phyloP scores from a whole-genome alignment of 2,113 vertebrate species.

The Serranochromis macrocephalus region DNA sequence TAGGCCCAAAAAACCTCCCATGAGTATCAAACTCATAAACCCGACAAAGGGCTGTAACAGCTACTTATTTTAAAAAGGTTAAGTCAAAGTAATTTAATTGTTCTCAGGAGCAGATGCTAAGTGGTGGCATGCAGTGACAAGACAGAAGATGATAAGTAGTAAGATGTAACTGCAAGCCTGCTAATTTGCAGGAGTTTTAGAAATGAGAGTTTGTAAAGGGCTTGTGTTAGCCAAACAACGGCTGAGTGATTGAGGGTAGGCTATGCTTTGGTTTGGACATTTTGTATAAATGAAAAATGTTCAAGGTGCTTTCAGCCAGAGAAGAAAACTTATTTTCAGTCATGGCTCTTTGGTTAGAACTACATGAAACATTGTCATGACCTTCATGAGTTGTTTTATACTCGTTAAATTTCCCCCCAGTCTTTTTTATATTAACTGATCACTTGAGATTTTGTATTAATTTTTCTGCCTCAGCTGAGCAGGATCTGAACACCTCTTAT shows the following conservation, averaged over 20 bases:
- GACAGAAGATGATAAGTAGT: constrained; percentile 20
- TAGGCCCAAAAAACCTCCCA: background rate
- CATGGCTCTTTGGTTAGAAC: background rate
- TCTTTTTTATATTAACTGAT: background rate
- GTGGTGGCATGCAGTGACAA: constrained; percentile 28
- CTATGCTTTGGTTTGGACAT: background rate
- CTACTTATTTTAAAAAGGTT: constrained; percentile 10
- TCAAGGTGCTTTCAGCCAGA: background rate
- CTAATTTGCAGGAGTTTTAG: background rate
- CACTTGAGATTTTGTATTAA: background rate
- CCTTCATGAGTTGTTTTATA: background rate
- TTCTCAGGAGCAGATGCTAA: constrained; percentile 14
- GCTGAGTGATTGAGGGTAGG: background rate
- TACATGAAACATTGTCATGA: background rate
- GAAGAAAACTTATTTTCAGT: background rate
- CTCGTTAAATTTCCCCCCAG: background rate
- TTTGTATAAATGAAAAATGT: background rate
- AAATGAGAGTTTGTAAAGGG: background rate
- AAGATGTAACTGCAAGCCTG: background rate
- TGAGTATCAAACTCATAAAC: constrained; percentile 31
- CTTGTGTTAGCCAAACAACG: background rate
- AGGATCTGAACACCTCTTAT: background rate
- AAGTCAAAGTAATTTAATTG: constrained; percentile 36
- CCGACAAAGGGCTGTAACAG: constrained; percentile 26
- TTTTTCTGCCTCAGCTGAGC: background rate